phyloP scores from a whole-genome alignment of 2,888 invertebrate species.

The Drosophila aldrichi region DNA sequence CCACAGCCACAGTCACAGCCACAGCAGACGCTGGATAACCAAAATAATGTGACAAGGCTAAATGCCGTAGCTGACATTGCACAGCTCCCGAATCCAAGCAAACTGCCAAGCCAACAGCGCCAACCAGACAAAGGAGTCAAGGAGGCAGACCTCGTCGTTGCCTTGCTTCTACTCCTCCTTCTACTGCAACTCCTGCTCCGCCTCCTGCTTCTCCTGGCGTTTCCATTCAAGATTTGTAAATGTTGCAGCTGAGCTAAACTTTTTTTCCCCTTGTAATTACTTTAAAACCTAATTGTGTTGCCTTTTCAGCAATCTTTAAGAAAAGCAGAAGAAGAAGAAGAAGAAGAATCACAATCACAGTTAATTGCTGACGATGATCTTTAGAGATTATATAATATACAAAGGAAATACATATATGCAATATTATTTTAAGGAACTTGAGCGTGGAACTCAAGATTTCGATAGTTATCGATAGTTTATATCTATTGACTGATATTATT shows the following conservation, averaged over 20 bases:
- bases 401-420: too few species aligned
- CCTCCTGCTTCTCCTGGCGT: neutral
- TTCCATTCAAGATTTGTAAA: conserved; percentile 41
- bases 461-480: neutral
- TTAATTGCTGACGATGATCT: neutral
- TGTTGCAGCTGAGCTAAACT: conserved; percentile 55
- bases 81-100: conserved; percentile 44
- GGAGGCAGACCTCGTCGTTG: conserved; percentile 18
- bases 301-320: conserved; percentile 32
- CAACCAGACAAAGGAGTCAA: conserved; percentile 17
- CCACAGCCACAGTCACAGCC: conserved; percentile 21
- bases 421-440: neutral
- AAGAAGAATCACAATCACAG: neutral
- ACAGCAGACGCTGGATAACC: conserved; percentile 63
- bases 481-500: too few species aligned
- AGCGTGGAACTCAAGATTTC: neutral
- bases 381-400: too few species aligned
- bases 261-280: conserved; percentile 70
- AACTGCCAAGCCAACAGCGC: conserved; percentile 21
- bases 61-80: conserved; percentile 77
- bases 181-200: neutral
- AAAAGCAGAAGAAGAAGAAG: neutral
- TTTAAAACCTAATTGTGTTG: conserved; percentile 47
- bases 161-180: neutral
- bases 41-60: conserved; percentile 80